A percentile compares a stretch with the other conserved stretches of the same genome.
Evolutionary conservation across 2,888 invertebrate genomes (phyloP).

Genomic region (Drosophila koepferae): DNA sequence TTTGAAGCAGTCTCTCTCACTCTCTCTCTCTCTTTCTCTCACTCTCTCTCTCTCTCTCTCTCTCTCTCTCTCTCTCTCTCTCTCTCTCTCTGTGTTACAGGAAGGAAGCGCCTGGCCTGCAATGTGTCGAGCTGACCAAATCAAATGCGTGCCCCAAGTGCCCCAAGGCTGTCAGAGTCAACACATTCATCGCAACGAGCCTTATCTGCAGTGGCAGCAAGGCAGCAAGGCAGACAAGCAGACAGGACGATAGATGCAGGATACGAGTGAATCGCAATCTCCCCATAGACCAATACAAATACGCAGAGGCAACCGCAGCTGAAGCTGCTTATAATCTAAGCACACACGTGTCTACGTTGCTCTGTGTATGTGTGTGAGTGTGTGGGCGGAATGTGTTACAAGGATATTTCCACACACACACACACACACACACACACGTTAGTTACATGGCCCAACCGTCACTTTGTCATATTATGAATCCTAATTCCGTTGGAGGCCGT

Average conservation of each 20-base stretch:
- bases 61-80: not conserved
- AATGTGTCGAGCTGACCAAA: constrained; percentile 70
- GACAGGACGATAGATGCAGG: constrained; percentile 3
- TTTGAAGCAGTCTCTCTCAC: constrained; percentile 63
- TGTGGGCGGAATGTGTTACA: constrained; percentile 54
- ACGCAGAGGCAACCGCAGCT: constrained; percentile 61
- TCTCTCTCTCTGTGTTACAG: constrained; percentile 4
- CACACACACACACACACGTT: constrained; percentile 48
- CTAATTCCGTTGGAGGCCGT: constrained; percentile 65
- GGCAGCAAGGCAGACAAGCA: constrained; percentile 2
- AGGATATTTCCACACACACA: constrained; percentile 57
- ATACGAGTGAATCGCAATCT: constrained; percentile 30
- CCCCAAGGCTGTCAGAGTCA: constrained; percentile 77
- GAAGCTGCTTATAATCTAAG: constrained; percentile 73
- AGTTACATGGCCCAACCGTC: constrained; percentile 68
- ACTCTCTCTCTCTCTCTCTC: not conserved
- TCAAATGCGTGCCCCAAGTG: constrained; percentile 68
- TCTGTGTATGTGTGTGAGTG: not conserved
- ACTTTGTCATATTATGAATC: constrained; percentile 78
- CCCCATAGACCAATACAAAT: constrained; percentile 70
- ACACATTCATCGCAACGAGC: constrained; percentile 56
- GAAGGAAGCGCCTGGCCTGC: constrained; percentile 40
- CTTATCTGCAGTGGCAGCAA: constrained; percentile 56
- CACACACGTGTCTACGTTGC: constrained; percentile 45
- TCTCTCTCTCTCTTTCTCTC: not conserved